phyloP scores from a whole-genome alignment of 2,797 vertebrate genomes.

The Sphaeramia orbicularis region DNA sequence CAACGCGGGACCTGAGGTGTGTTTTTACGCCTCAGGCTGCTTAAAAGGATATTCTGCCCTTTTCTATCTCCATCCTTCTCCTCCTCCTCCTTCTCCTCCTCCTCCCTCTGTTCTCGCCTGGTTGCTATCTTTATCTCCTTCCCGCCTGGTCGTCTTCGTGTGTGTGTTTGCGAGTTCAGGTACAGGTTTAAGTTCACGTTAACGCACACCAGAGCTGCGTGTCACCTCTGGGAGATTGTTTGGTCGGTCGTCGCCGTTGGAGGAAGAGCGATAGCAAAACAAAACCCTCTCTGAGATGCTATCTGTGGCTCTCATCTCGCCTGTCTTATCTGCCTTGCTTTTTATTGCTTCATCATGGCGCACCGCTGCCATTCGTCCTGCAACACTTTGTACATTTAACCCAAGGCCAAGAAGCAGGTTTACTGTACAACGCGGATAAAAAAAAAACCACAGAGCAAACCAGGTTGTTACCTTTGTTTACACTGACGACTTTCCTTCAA shows the following conservation, averaged over 20 bases:
- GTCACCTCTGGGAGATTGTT: conserved; percentile 53
- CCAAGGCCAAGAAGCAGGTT: neutral
- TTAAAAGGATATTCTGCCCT: conserved; percentile 34
- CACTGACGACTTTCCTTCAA: no score
- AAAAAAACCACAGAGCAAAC: conserved; percentile 6
- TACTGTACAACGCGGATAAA: neutral
- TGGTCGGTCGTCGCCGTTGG: conserved; percentile 12
- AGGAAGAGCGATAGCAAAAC: conserved; percentile 54
- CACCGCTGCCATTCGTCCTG: conserved; percentile 34
- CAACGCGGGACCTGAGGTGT: conserved; percentile 47
- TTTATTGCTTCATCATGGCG: conserved; percentile 56
- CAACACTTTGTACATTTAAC: conserved; percentile 41
- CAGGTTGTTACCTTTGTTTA: neutral
- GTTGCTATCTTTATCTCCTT: conserved; percentile 44
- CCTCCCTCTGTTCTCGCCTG: conserved; percentile 45
- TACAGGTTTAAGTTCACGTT: conserved; percentile 22
- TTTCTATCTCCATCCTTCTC: conserved; percentile 26
- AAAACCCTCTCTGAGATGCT: conserved; percentile 28
- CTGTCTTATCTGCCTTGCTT: conserved; percentile 39
- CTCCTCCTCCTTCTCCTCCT: conserved; percentile 43
- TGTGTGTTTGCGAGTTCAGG: conserved; percentile 12
- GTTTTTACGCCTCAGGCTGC: conserved; percentile 53
- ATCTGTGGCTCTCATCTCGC: conserved; percentile 58
- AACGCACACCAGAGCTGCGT: conserved; percentile 10
- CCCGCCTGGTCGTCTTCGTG: neutral